phyloP scores from a whole-genome alignment of 1,140 invertebrate species.

The Camponotus pennsylvanicus region DNA sequence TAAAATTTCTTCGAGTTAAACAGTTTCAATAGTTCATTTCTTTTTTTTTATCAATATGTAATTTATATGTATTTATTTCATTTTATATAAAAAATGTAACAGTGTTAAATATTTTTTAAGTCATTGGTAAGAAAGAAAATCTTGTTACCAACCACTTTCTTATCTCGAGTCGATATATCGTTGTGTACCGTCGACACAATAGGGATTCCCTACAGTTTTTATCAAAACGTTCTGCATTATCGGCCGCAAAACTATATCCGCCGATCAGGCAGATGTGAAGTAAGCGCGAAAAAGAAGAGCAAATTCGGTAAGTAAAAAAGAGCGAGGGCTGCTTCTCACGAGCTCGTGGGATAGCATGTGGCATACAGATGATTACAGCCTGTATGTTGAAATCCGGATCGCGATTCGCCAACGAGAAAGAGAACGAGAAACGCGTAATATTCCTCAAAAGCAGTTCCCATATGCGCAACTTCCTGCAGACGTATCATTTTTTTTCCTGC shows the following conservation, averaged over 20 bases:
- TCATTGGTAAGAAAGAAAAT: conserved; percentile 14
- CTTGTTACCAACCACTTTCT: not conserved
- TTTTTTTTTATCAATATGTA: not conserved
- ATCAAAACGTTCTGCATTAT: conserved; percentile 27
- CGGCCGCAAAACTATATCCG: not conserved
- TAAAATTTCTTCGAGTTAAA: no score
- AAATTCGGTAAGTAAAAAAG: conserved; percentile 15
- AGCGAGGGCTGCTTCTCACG: conserved; percentile 58
- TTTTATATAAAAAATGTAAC: not conserved
- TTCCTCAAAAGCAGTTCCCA: conserved; percentile 41
- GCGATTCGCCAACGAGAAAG: conserved; percentile 41
- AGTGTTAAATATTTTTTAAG: not conserved
- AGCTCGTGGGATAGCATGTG: conserved; percentile 41
- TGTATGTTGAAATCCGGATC: conserved; percentile 47
- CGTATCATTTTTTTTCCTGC: not conserved
- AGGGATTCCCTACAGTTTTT: not conserved
- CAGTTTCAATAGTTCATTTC: no score
- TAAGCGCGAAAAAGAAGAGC: not conserved
- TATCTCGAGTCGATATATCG: conserved; percentile 8
- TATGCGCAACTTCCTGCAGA: conserved; percentile 45
- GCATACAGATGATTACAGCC: conserved; percentile 55
- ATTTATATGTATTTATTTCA: not conserved
- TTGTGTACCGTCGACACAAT: not conserved
- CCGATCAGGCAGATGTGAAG: not conserved
- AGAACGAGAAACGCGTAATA: conserved; percentile 7